These are phyloP conservation scores for Entomobrya proxima DNA, from an alignment of 2,888 invertebrate genomes.

Conservation along the genomic window DNA sequence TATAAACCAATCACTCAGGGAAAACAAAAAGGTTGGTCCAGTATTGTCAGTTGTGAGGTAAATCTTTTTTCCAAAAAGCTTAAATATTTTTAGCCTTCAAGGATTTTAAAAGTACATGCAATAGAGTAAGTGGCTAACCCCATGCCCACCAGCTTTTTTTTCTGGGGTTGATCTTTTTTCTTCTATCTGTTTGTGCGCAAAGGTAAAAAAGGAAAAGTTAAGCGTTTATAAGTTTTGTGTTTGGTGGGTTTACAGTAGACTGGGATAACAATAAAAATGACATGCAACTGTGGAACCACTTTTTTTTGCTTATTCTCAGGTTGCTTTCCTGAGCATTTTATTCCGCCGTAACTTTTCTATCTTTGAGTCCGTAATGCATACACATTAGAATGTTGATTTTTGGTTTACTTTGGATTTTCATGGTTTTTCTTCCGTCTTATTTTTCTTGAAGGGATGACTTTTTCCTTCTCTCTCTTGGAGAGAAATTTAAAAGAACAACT, in stretches of 20 bases:
- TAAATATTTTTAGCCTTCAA: slow-evolving; percentile 3
- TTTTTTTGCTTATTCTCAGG: slow-evolving; percentile 43
- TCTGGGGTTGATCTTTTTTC: slow-evolving; percentile 5
- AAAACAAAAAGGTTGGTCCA: slow-evolving; percentile 37
- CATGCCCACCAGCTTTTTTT: too few relatives aligned
- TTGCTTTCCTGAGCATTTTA: slow-evolving; percentile 19
- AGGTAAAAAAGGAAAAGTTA: slow-evolving; percentile 26
- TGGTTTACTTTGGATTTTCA: slow-evolving; percentile 56
- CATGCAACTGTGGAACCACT: slow-evolving; percentile 42
- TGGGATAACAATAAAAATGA: slow-evolving; percentile 53
- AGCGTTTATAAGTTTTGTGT: too few relatives aligned
- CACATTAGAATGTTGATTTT: slow-evolving; percentile 62
- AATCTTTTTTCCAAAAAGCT: slow-evolving; percentile 3
- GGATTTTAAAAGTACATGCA: slow-evolving; percentile 11
- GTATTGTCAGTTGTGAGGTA: not conserved
- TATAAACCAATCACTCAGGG: slow-evolving; percentile 17
- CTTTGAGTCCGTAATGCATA: slow-evolving; percentile 56
- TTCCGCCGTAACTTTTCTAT: slow-evolving; percentile 46
- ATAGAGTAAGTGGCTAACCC: too few relatives aligned
- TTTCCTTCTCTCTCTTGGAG: not conserved
- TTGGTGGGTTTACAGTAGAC: not conserved
- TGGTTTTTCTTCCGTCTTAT: slow-evolving; percentile 11
- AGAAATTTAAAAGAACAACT: slow-evolving; percentile 61
- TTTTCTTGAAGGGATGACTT: slow-evolving; percentile 33
- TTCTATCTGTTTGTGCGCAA: not conserved